phyloP scores from a whole-genome alignment of 2,888 invertebrate genomes.

The Catocala sponsa region DNA sequence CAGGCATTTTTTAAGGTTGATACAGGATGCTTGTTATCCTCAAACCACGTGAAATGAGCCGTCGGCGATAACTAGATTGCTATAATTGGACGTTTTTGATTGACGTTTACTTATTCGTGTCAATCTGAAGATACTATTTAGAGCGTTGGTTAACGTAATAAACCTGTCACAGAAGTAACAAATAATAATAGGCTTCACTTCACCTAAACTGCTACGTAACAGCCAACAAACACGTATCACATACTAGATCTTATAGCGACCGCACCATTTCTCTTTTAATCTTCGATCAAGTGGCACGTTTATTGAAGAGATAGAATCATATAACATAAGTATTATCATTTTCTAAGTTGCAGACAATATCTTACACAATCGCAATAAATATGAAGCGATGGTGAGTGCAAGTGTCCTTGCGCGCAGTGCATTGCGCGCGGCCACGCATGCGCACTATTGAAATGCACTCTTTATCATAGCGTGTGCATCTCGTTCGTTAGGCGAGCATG shows the following conservation, averaged over 20 bases:
- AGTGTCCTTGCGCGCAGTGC: slow-evolving; percentile 35
- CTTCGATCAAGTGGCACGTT: neutral
- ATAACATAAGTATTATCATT: slow-evolving; percentile 12
- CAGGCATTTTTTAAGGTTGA: neutral
- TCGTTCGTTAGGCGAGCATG: slow-evolving; percentile 79
- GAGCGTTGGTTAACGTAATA: slow-evolving; percentile 3
- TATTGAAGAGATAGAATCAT: neutral
- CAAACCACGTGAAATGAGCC: neutral
- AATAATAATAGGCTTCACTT: neutral
- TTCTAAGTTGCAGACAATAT: slow-evolving; percentile 35
- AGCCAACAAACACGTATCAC: neutral
- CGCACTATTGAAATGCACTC: slow-evolving; percentile 69
- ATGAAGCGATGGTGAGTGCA: slow-evolving; percentile 40
- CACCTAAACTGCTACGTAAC: neutral
- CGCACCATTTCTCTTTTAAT: neutral
- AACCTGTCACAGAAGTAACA: neutral
- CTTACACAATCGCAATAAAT: slow-evolving; percentile 49
- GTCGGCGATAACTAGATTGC: neutral
- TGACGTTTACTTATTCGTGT: slow-evolving; percentile 16
- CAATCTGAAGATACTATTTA: slow-evolving; percentile 11
- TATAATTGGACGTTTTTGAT: slow-evolving; percentile 6
- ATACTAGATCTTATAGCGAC: neutral
- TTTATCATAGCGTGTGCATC: slow-evolving; percentile 80
- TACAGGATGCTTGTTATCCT: slow-evolving; percentile 1
- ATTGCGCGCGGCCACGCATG: slow-evolving; percentile 38